These are phyloP conservation scores for Drosophila ezoana DNA, from an alignment of 2,888 invertebrate genomes.

Conservation along the genomic window DNA sequence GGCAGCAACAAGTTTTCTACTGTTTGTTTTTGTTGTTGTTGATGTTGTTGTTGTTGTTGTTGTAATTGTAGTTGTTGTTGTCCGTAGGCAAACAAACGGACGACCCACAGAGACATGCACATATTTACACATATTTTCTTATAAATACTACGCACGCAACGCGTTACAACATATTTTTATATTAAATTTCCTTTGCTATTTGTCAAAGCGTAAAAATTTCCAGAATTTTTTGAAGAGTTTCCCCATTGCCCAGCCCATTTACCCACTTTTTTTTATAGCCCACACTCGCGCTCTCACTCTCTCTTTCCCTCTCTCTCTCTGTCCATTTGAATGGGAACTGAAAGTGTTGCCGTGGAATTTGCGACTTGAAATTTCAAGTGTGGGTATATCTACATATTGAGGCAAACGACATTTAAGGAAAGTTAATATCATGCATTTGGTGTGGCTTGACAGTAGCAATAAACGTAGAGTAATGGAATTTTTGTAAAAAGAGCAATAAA, in stretches of 20 bases:
- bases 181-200: constrained; percentile 58
- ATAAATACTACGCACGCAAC: constrained; percentile 39
- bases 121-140: constrained; percentile 51
- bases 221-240: constrained; percentile 43
- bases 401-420: constrained; percentile 10
- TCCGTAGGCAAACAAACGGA: constrained; percentile 47
- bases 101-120: constrained; percentile 29
- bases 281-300: not conserved
- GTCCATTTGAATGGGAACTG: constrained; percentile 14
- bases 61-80: constrained; percentile 15
- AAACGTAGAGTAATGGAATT: not conserved
- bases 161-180: constrained; percentile 63
- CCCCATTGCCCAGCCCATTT: constrained; percentile 17
- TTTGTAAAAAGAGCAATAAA: not conserved
- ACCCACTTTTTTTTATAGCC: constrained; percentile 5
- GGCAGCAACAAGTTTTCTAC: constrained; percentile 67
- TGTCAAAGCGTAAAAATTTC: constrained; percentile 55
- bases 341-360: constrained; percentile 55
- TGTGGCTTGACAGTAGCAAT: not conserved
- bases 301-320: not conserved
- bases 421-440: constrained; percentile 10
- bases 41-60: constrained; percentile 11
- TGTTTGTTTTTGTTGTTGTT: constrained; percentile 29
- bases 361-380: constrained; percentile 4
- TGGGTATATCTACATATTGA: constrained; percentile 19